These are phyloP conservation scores for Polydrusus tereticollis DNA, from an alignment of 2,888 invertebrate genomes.

Conservation along the genomic window DNA sequence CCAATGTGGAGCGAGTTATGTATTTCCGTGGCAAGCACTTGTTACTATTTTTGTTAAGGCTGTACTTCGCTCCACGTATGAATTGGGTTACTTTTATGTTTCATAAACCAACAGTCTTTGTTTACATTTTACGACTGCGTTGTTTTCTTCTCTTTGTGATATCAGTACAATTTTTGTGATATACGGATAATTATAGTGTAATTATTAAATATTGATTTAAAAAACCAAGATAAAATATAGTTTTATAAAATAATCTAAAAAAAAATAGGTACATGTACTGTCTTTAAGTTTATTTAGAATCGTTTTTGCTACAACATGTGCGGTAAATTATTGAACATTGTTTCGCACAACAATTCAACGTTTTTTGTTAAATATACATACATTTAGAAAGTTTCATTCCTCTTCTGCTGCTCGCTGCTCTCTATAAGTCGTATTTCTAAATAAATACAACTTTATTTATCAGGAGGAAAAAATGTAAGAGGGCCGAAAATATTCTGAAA, in stretches of 20 bases:
- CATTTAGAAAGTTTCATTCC: no score
- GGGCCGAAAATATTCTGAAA: no score
- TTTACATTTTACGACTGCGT: conserved; percentile 47
- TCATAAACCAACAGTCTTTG: conserved; percentile 27
- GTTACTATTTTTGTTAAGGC: neutral
- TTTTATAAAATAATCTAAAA: conserved; percentile 2
- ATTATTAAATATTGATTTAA: conserved; percentile 19
- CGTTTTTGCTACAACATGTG: no score
- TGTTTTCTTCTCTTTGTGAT: conserved; percentile 50
- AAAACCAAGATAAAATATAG: neutral
- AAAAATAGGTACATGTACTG: neutral
- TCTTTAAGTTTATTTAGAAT: conserved; percentile 5
- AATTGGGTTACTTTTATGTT: neutral
- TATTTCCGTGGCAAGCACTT: neutral
- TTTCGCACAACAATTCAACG: no score
- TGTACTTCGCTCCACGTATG: neutral
- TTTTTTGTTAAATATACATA: no score
- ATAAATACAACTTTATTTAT: no score
- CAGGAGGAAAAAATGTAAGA: no score
- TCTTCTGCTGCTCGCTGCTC: no score
- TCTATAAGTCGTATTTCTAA: no score
- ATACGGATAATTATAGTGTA: conserved; percentile 45
- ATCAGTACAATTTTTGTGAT: conserved; percentile 52
- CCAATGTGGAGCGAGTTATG: no score
- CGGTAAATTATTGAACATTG: no score